Conservation (phyloP, 2,113 vertebrate genomes). For the Trichomycterus rosablanca region DNA sequence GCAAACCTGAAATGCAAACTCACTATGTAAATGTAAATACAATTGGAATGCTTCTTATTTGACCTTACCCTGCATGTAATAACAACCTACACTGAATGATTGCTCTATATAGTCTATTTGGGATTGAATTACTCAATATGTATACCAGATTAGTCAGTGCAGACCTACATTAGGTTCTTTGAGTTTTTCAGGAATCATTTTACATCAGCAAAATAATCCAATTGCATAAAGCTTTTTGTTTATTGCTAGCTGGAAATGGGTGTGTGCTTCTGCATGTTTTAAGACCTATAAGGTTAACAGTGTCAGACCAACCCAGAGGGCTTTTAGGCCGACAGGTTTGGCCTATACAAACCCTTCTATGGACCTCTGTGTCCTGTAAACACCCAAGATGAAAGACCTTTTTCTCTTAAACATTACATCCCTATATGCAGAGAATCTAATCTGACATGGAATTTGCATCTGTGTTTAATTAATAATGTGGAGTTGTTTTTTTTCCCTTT, state of each 20-base stretch:
- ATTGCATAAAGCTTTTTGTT: background rate
- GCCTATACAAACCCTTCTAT: no score
- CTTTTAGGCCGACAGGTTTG: background rate
- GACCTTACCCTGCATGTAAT: no score
- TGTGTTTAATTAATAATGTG: conserved; percentile 12
- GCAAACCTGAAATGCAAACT: no score
- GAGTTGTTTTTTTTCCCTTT: conserved; percentile 8
- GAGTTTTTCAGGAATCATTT: background rate
- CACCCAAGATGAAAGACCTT: background rate
- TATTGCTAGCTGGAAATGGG: conserved; percentile 12
- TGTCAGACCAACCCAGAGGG: background rate
- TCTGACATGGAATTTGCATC: background rate
- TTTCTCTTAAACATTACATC: background rate
- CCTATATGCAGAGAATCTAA: background rate
- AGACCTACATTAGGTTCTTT: background rate
- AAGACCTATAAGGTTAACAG: no score
- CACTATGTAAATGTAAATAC: no score
- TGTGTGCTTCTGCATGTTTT: background rate
- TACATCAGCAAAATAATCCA: background rate
- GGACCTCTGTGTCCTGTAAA: no score
- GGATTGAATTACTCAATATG: no score
- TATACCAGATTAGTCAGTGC: no score
- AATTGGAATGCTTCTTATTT: no score
- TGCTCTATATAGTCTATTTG: no score
- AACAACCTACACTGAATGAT: no score